Percentiles rank a stretch among this genome's conserved stretches.
Evolutionary conservation across 2,888 invertebrate species (phyloP).

Genomic region (Cinara cedri): DNA sequence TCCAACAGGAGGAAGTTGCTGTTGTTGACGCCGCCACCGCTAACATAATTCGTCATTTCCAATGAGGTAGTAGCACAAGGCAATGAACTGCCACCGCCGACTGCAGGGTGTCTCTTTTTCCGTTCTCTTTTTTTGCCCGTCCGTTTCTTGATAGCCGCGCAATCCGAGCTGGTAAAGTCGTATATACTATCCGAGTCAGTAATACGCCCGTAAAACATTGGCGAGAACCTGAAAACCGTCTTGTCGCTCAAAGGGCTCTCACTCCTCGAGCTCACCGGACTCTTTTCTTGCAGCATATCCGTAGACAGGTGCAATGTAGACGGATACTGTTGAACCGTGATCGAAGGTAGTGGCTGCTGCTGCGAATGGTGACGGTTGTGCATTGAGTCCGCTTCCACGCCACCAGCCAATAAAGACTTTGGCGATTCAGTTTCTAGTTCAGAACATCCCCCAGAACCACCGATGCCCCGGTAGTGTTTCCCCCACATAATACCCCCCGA

Average conservation of each 20-base stretch:
- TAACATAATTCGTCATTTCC: too few relatives aligned
- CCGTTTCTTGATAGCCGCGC: conserved; percentile 63
- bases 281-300: conserved; percentile 61
- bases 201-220: conserved; percentile 74
- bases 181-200: conserved; percentile 82
- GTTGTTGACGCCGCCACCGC: neutral
- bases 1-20: conserved; percentile 66
- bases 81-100: conserved; percentile 65
- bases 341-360: conserved; percentile 68
- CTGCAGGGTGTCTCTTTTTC: conserved; percentile 63
- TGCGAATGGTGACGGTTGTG: neutral
- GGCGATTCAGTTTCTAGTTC: conserved; percentile 14
- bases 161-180: conserved; percentile 76
- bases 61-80: too few relatives aligned
- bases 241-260: conserved; percentile 80
- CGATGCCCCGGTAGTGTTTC: neutral
- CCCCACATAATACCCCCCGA: conserved; percentile 65
- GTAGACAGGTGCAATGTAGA: conserved; percentile 57
- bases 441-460: neutral
- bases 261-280: conserved; percentile 79
- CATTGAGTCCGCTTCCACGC: neutral
- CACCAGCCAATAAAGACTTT: neutral
- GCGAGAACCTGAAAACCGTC: conserved; percentile 73
- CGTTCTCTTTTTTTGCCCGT: conserved; percentile 61
- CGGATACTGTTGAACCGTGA: conserved; percentile 67